Conservation (phyloP, 2,797 vertebrate species). For the Corythornis leucogaster region DNA sequence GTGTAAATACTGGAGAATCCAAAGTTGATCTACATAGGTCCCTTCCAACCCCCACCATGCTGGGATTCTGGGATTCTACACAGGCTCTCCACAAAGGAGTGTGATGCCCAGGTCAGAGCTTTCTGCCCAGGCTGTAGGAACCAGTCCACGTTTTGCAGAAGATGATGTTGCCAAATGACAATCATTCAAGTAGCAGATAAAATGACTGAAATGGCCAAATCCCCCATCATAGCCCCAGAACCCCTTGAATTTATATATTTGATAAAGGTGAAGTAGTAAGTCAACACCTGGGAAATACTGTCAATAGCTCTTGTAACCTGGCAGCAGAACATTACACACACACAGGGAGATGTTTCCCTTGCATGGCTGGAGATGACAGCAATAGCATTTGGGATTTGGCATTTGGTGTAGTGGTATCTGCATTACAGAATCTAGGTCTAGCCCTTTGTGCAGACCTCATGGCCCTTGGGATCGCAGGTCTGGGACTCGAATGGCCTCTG, state of each 20-base stretch:
- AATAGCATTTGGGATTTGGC: not conserved
- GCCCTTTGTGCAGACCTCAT: not conserved
- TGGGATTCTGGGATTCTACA: too few species aligned
- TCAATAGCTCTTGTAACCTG: not conserved
- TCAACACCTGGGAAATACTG: not conserved
- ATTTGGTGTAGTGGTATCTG: not conserved
- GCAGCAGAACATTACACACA: not conserved
- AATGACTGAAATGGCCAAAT: not conserved
- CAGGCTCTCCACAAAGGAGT: not conserved
- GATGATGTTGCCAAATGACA: not conserved
- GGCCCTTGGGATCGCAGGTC: too few species aligned
- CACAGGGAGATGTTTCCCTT: not conserved
- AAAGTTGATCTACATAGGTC: not conserved
- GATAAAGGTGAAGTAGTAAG: not conserved
- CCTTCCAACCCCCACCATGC: too few species aligned
- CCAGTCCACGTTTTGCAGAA: not conserved
- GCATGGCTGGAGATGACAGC: not conserved
- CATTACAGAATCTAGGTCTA: too few species aligned
- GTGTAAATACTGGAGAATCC: not conserved
- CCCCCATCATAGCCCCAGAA: not conserved
- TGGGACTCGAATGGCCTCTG: not conserved
- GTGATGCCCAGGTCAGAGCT: not conserved
- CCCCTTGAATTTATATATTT: not conserved
- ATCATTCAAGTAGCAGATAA: not conserved
- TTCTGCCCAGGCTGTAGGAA: not conserved